Base-by-base conservation (phyloP, 1,140 invertebrate species). In the Pantala flavescens region DNA sequence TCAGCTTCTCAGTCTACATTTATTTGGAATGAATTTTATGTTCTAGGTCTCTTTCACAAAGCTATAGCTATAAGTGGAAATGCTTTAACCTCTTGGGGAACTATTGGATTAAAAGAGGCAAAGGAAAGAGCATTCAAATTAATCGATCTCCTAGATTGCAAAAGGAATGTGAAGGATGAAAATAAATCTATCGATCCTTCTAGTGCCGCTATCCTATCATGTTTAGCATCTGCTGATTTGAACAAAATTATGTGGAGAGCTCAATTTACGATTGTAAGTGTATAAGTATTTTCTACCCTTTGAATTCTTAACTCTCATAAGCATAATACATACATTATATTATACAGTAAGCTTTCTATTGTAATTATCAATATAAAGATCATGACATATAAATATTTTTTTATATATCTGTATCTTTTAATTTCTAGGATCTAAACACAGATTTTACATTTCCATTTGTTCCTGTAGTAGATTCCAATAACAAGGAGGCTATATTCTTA, bases 31-130 rank as follows among this genome's bases (percentile, higher is more conserved):
- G 9, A 36, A 36, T 36, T 36, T 36, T 36, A 5, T 24, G 1
- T 73, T 72, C 16, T 73, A 76, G 73, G 72, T n/a, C n/a, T 76
- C 0, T 76, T 74, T 49, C 72, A 73, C 43, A 74, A 71, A 49
- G 75, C 73, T 36, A 76, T 76, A 24, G 14, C 63, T 14, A 71
- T 72, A 63, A 73, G 49, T 71, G 75, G 75, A 16, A 55, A 21
- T 73, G 43, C 72, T 3, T 21, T 73, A 23, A 71, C 24, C 16
- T 24, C 71, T 0, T 75, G 75, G 75, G 71, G 70, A 19, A 21
- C n/a, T 63, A 12, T 63, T 63, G 49, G 12, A 16, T 63, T 21
- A 14, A 21, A 63, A 3, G 49, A 63, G 14, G 49, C 49, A 24
- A 70, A 72, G 43, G 19, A 21, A 73, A n/a, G 71, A 73, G 49